Evolutionary conservation across 2,113 vertebrate species (phyloP).

Genomic region (Hyperoodon ampullatus): DNA sequence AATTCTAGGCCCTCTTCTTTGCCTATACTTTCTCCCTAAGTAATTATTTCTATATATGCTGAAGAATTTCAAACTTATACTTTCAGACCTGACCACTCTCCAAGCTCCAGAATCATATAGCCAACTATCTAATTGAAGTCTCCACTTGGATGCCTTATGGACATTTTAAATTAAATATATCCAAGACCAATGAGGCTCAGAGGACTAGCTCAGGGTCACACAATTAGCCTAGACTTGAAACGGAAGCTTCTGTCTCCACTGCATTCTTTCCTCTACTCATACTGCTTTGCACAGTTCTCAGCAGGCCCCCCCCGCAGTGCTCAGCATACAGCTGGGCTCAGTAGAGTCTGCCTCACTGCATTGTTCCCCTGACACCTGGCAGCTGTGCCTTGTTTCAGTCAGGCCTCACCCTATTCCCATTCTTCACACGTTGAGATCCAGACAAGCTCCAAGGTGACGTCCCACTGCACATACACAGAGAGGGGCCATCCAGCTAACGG

Average conservation of each 20-base stretch:
- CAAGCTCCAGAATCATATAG: background rate
- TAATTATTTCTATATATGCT: background rate
- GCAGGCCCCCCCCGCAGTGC: background rate
- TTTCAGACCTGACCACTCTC: background rate
- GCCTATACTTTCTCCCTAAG: background rate
- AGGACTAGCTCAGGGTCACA: background rate
- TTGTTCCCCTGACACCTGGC: too few species aligned
- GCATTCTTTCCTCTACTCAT: background rate
- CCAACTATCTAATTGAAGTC: background rate
- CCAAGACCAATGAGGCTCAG: background rate
- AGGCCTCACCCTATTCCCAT: background rate
- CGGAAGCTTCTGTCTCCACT: background rate
- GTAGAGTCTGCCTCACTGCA: background rate
- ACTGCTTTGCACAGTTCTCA: background rate
- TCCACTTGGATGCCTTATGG: background rate
- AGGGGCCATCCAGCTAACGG: background rate
- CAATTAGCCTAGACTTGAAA: background rate
- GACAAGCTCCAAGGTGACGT: background rate
- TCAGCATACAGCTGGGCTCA: background rate
- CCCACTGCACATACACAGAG: background rate
- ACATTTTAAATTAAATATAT: slow-evolving; percentile 1
- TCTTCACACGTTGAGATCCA: background rate
- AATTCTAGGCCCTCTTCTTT: background rate
- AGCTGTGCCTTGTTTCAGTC: background rate
- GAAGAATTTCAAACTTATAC: slow-evolving; percentile 24